Evolutionary conservation across 1,140 invertebrate genomes (phyloP).

Genomic region (Zaprionus gabonicus): DNA sequence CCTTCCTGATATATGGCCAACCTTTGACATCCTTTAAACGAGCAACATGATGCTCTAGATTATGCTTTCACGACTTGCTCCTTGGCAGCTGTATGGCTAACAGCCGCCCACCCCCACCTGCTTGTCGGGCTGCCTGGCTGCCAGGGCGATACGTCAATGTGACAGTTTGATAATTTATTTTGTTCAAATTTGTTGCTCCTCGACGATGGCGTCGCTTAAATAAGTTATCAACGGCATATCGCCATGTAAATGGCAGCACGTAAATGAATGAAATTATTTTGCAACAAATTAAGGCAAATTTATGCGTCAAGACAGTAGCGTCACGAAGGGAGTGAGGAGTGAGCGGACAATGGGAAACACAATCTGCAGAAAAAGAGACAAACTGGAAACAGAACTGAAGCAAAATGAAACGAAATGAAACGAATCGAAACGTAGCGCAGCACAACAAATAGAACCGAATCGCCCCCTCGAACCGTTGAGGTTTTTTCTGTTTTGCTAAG

Average conservation of each 20-base stretch:
- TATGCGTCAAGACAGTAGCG: slow-evolving; percentile 64
- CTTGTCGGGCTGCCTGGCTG: slow-evolving; percentile 1
- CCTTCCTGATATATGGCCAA: slow-evolving; percentile 80
- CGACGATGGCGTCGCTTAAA: slow-evolving; percentile 63
- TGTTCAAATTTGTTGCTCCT: slow-evolving; percentile 71
- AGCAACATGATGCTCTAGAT: slow-evolving; percentile 82
- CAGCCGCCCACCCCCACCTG: neutral
- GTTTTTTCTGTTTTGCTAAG: slow-evolving; percentile 38
- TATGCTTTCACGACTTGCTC: slow-evolving; percentile 69
- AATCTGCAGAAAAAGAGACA: slow-evolving; percentile 54
- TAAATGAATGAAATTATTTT: slow-evolving; percentile 83
- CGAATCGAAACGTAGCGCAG: slow-evolving; percentile 19
- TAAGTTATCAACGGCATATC: slow-evolving; percentile 73
- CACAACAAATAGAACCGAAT: slow-evolving; percentile 56
- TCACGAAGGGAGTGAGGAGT: neutral
- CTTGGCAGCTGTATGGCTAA: neutral
- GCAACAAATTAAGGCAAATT: slow-evolving; percentile 83
- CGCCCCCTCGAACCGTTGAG: slow-evolving; percentile 40
- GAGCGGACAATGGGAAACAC: slow-evolving; percentile 54
- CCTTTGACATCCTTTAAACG: slow-evolving; percentile 83
- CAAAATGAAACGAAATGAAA: slow-evolving; percentile 35
- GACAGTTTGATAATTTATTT: slow-evolving; percentile 83
- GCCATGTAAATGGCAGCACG: slow-evolving; percentile 77
- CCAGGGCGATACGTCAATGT: slow-evolving; percentile 76
- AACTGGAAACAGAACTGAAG: slow-evolving; percentile 25